Evolutionary conservation across 2,888 invertebrate genomes (phyloP), one percentile per base, ranked within the genome.

Genomic region (Volucella inflata): DNA sequence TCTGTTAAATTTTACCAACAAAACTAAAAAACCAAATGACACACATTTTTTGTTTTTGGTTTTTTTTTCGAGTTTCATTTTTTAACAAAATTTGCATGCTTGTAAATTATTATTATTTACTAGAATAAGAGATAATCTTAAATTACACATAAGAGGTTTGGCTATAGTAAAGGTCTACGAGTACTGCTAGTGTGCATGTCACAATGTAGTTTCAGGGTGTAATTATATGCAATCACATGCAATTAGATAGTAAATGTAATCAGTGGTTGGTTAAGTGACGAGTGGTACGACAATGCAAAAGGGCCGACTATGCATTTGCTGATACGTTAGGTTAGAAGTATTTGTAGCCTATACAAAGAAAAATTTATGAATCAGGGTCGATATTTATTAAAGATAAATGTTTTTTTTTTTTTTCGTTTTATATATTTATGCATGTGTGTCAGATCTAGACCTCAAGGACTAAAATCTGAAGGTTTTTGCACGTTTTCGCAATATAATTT

Each of bases 41-140:
- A 84, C 55, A 21, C 59, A 30, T 30, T 71, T 68, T 84, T 75
- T 59, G 64, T 30, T 30, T 72, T 62, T 62, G 71, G 65, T 17
- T 67, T 72, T 62, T 67, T 82, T n/a, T 75, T n/a, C n/a, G n/a
- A n/a, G n/a, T n/a, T n/a, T n/a, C n/a, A n/a, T 30, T 30, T 21
- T 2, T 21, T 0, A 30, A 30, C 17, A 12, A 65, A 84, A 84
- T 80, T 84, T 78, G 78, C 83, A 83, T 80, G 84, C 62, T 75
- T 46, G 80, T 71, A 79, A 79, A 84, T 79, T 79, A 80, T 79
- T 75, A 84, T 84, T 80, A 80, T 84, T 79, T 79, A 70, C 75
- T 50, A 53, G 65, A 75, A 76, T 75, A 71, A 80, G 67, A 76
- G 75, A 53, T 75, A 68, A 79, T 75, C 74, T 84, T 60, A 75